Evolutionary conservation across 2,888 invertebrate genomes (phyloP), one percentile per base, ranked within the genome.

Genomic region (Oeneis ivallda): DNA sequence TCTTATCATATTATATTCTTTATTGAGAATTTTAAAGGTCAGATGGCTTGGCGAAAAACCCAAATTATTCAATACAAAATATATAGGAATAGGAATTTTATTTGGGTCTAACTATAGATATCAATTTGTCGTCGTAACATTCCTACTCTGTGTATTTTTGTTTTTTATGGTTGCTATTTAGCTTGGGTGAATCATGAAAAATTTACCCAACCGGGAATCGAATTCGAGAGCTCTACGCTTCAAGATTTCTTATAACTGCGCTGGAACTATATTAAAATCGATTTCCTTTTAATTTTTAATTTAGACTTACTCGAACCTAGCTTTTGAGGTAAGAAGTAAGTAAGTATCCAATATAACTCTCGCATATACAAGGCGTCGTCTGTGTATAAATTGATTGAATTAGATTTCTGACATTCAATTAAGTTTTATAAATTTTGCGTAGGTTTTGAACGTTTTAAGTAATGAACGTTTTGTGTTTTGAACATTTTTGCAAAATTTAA

Each of bases 1-100:
- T 19, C 50, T 60, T 50, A 60, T 49, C 49, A 34, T 9, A 17
- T 52, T 37, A 57, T 58, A 57, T 57, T 57, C n/a, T 57, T 57
- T 43, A 26, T n/a, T 57, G 19, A 15, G 13, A 41, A 57, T 57
- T 41, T 57, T 57, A 10, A 41, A 2, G 8, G 34, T 19, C 4
- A n/a, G 26, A 41, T 34, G 34, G 47, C 47, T 58, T 47, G 15
- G 39, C 13, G 19, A 39, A 81, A 81, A 75, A 76, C 17, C 47
- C 17, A 17, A 47, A 47, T 47, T 47, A 15, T 47, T 15, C 15
- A 10, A 9, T 15, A 9, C 3, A 17, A 41, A 26, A 10, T 19
- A 2, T 50, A 60, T 50, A 15, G 41, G 8, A 19, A 19, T 41
- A 39, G 19, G 59, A 13, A 13, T 50, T 50, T 50, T 26, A 13